Percentiles rank a stretch among this genome's conserved stretches.
These are phyloP conservation scores for Caenorhabditis becei DNA, from an alignment of 2,888 invertebrate genomes.

Conservation along the genomic window DNA sequence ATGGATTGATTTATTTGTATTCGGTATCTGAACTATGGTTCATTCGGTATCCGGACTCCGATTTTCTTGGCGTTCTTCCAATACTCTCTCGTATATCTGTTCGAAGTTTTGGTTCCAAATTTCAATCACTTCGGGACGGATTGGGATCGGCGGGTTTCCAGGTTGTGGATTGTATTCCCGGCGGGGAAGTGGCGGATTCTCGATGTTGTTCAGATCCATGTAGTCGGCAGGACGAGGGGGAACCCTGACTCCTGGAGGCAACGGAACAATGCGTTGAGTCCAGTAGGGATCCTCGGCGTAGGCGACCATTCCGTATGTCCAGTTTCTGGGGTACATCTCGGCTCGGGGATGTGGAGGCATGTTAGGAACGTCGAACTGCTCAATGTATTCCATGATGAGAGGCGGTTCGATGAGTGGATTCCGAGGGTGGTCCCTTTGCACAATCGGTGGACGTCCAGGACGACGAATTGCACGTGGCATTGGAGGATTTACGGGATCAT, in stretches of 20 bases:
- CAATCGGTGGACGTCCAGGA: not conserved
- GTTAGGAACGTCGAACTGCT: not conserved
- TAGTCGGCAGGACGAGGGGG: slow-evolving; percentile 16
- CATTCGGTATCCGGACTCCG: too few relatives aligned
- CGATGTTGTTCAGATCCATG: too few relatives aligned
- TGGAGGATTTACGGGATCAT: not conserved
- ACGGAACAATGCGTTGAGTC: not conserved
- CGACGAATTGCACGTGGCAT: too few relatives aligned
- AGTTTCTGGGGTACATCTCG: slow-evolving; percentile 5
- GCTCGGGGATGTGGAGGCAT: not conserved
- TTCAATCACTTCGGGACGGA: slow-evolving; percentile 1
- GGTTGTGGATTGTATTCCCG: too few relatives aligned
- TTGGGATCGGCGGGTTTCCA: not conserved
- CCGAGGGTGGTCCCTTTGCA: not conserved
- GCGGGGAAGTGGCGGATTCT: too few relatives aligned
- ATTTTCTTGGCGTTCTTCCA: too few relatives aligned
- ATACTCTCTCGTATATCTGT: too few relatives aligned
- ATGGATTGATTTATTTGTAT: too few relatives aligned
- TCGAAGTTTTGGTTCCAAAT: not conserved
- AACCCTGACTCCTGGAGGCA: not conserved
- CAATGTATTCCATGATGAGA: slow-evolving; percentile 2
- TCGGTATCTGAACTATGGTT: too few relatives aligned
- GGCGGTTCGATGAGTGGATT: slow-evolving; percentile 13
- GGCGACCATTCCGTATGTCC: not conserved
- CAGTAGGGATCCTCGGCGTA: slow-evolving; percentile 27